Base-by-base conservation (phyloP, 2,888 invertebrate genomes). In the Xylota sylvarum region DNA sequence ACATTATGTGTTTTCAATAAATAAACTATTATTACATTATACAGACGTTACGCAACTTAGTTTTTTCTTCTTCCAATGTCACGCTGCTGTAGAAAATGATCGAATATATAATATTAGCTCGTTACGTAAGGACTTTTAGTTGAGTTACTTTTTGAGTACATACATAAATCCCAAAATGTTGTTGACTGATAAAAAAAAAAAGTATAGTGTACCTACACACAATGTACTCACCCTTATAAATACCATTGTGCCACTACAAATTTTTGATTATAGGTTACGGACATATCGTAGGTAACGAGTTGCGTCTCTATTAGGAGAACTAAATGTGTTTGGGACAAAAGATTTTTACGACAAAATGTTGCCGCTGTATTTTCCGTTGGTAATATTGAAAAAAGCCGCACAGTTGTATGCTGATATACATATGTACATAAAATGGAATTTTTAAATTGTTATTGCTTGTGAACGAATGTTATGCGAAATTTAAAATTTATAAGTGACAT, bases 1-100 rank as follows among this genome's bases (percentile, higher is more conserved):
- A 70, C 73, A 77, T 46, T 46, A 19, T 64, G 46, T 83, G 65
- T 87, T 78, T 87, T 87, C 78, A 88, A 80, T 82, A 88, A 87
- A 88, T 87, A 87, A 82, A 88, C 82, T 88, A 79, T 76, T 84
- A 79, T 87, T 85, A 79, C 72, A 64, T 23, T 48, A 19, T 46
- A 30, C 46, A 48, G 10, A 4, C n/a, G 50, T 19, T 40, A 43
- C 9, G 12, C 30, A 48, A 48, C 23, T 3, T 60, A 23, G 6
- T 46, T 62, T 46, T 17, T 62, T 56, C 40, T 40, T 55, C 27
- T 30, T 35, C 27, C 55, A 50, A 48, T 60, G n/a, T 30, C 23
- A 72, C 9, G 1, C 23, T n/a, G 1, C 23, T n/a, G 27, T 10
- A 35, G 60, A 40, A 48, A 23, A 17, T 52, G 14, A 14, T 55